Base-by-base conservation (phyloP, 2,797 vertebrate species). In the Falco columbarius region DNA sequence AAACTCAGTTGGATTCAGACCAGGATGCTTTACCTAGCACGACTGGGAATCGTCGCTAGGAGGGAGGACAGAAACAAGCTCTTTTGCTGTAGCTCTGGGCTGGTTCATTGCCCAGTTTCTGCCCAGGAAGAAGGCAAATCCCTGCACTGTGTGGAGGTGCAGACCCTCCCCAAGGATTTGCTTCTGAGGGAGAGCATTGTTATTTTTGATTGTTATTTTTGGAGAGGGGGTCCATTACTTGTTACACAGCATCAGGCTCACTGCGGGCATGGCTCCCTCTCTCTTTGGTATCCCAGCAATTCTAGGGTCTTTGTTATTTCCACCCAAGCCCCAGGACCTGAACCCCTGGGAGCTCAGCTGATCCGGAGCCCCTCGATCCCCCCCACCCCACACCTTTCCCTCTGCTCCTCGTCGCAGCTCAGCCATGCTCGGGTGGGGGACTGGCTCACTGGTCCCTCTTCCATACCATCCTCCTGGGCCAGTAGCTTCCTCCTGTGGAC, bases 401-500 rank as follows among this genome's bases (percentile, higher is more conserved):
- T 91, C 58, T 84, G 92, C 86, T 89, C 58, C 44, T 90, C 4
- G 0, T 92, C 29, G 18, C 93, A 92, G 30, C 93, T 98, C 8
- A 97, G 97, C 98, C 98, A 99, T 11, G 97, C 90, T 62, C 44
- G 74, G 98, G 80, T 1, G 96, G 98, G 26, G 14, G 96, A 91
- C 88, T 95, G 97, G 4, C 79, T 86, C 13, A 4, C 18, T 22
- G 32, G 72, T 58, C 87, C 66, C 61, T 99, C 98, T 3, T 98
- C 98, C 3, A 93, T 87, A 40, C 97, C 98, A 16, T 98, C 97
- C 0, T 96, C 97, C 11, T 96, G 65, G 26, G 96, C 85, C 42
- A 62, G 66, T 8, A 51, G 21, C 96, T 92, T 92, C 95, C 95
- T 96, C 91, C 98, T 97, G 75, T 10, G n/a, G 38, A 27, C 34